Evolutionary conservation across 2,888 invertebrate genomes (phyloP).

Genomic region (Brassicogethes aeneus): DNA sequence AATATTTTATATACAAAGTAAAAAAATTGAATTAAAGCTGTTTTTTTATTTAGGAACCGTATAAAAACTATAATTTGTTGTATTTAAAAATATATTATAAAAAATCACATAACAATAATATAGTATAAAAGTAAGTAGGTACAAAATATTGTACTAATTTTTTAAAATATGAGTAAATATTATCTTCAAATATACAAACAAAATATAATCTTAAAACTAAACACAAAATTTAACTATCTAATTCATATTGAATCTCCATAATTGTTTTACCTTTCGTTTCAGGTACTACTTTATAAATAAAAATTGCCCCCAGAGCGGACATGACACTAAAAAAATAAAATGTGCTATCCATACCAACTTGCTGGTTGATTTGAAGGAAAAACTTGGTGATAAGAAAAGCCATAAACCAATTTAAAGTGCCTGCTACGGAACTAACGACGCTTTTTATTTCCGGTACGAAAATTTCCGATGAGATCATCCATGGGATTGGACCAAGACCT

Average conservation of each 20-base stretch:
- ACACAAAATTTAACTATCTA: background rate
- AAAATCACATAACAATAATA: no score
- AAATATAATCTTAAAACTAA: no score
- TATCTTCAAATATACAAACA: no score
- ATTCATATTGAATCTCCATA: background rate
- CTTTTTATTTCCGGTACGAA: conserved; percentile 71
- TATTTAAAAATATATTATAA: no score
- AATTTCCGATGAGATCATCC: conserved; percentile 76
- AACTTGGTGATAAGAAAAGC: conserved; percentile 72
- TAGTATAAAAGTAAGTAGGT: no score
- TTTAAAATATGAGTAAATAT: no score
- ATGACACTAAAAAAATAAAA: conserved; percentile 67
- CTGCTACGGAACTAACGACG: conserved; percentile 65
- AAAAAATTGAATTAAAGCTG: no score
- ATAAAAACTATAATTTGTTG: no score
- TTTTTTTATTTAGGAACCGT: no score
- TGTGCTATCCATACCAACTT: conserved; percentile 52
- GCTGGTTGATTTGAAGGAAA: conserved; percentile 47
- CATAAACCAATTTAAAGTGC: conserved; percentile 71
- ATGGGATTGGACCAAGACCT: conserved; percentile 81
- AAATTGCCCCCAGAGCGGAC: conserved; percentile 53
- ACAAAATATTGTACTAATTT: no score
- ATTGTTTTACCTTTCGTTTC: conserved; percentile 26
- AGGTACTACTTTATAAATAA: conserved; percentile 37
- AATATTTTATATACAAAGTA: no score